A percentile compares a stretch with the other conserved stretches of the same genome.
These are phyloP conservation scores for Zoanthus solanderi DNA, from an alignment of 92 coral and sea anemone genomes.

Conservation along the genomic window DNA sequence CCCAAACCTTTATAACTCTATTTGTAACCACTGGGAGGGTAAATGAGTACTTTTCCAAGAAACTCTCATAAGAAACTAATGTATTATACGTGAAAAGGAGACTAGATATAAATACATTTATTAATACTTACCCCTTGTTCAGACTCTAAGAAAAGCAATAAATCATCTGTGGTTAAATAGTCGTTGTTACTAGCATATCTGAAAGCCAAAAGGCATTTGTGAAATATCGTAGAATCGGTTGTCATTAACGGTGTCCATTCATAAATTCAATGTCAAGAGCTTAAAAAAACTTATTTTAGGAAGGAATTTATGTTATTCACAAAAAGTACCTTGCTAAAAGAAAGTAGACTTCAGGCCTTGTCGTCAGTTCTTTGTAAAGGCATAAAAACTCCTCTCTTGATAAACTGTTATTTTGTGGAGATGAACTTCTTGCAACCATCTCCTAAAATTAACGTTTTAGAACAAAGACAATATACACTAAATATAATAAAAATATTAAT, in stretches of 20 bases:
- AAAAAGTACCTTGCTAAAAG: constrained; percentile 89
- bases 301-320: too few species aligned
- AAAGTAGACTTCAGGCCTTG: constrained; percentile 98
- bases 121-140: constrained; percentile 88
- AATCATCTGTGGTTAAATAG: constrained; percentile 94
- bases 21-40: too few species aligned
- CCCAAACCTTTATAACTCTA: too few species aligned
- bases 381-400: constrained; percentile 93
- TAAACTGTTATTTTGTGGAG: constrained; percentile 90
- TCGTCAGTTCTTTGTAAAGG: constrained; percentile 95
- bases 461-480: not conserved
- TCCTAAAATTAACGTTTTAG: constrained; percentile 61
- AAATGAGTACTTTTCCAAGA: too few species aligned
- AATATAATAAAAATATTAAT: not conserved
- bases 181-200: constrained; percentile 97
- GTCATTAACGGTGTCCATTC: not conserved
- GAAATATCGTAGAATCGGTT: not conserved
- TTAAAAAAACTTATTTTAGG: not conserved
- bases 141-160: constrained; percentile 92
- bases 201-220: not conserved
- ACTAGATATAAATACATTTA: too few species aligned
- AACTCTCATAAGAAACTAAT: too few species aligned
- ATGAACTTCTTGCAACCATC: constrained; percentile 84
- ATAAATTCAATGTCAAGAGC: not conserved
- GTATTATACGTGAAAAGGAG: too few species aligned